A percentile compares a stretch with the other conserved stretches of the same genome.
Evolutionary conservation across 2,888 invertebrate genomes (phyloP).

Genomic region (Polyploca ridens): DNA sequence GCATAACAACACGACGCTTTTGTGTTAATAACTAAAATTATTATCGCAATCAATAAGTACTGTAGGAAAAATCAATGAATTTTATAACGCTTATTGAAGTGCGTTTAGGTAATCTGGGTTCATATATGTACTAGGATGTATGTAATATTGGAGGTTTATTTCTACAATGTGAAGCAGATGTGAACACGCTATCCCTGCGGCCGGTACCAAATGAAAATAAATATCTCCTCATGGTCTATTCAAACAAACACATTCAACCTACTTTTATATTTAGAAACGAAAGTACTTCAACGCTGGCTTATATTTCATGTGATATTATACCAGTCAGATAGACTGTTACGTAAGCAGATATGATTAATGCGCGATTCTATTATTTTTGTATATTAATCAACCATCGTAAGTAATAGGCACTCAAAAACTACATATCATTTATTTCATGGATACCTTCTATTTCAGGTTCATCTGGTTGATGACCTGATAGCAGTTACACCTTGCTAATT

Average conservation of each 20-base stretch:
- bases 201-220: slow-evolving; percentile 69
- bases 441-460: neutral
- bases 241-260: slow-evolving; percentile 66
- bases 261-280: slow-evolving; percentile 62
- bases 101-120: no score
- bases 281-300: slow-evolving; percentile 50
- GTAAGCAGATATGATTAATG: slow-evolving; percentile 1
- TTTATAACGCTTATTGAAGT: no score
- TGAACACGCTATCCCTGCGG: slow-evolving; percentile 49
- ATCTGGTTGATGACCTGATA: neutral
- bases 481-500: neutral
- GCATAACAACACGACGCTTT: no score
- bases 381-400: no score
- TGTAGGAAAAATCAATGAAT: no score
- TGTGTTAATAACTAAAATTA: no score
- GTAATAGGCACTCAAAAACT: neutral
- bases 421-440: neutral
- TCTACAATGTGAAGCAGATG: slow-evolving; percentile 47
- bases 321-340: slow-evolving; percentile 12
- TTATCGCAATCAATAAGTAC: no score
- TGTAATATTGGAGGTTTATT: slow-evolving; percentile 35
- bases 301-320: slow-evolving; percentile 40
- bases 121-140: neutral
- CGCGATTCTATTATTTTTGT: neutral
- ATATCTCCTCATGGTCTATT: slow-evolving; percentile 65